Evolutionary conservation across 2,888 invertebrate species (phyloP).

Genomic region (Drosophila putrida): DNA sequence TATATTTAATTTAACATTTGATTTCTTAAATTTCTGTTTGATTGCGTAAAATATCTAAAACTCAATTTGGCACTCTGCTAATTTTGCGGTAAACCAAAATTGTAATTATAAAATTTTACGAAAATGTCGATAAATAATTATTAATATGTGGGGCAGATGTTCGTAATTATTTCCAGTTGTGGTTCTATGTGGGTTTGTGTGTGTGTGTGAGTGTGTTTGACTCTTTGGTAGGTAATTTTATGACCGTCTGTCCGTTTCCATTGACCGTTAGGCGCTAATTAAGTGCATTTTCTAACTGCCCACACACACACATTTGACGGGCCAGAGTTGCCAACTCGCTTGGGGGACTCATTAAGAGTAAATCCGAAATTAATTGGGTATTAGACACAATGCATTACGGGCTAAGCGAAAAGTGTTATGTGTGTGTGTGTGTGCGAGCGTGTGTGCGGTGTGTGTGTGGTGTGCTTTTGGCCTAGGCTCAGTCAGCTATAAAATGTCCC

Average conservation of each 20-base stretch:
- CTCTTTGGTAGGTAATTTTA: constrained; percentile 60
- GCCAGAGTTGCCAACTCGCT: constrained; percentile 34
- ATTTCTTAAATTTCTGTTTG: too few relatives aligned
- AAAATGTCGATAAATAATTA: constrained; percentile 30
- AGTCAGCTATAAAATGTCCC: constrained; percentile 44
- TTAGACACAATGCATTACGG: constrained; percentile 69
- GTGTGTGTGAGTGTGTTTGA: constrained; percentile 21
- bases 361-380: constrained; percentile 80
- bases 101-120: constrained; percentile 12
- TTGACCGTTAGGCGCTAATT: constrained; percentile 48
- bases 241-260: constrained; percentile 46
- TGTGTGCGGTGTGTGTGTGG: constrained; percentile 8
- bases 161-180: constrained; percentile 37
- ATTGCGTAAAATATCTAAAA: background rate
- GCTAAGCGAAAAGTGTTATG: constrained; percentile 45
- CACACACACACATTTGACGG: constrained; percentile 30
- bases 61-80: constrained; percentile 10
- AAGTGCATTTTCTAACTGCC: constrained; percentile 53
- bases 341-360: constrained; percentile 54
- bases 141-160: constrained; percentile 46
- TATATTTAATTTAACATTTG: too few relatives aligned
- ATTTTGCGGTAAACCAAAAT: constrained; percentile 22
- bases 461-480: constrained; percentile 26
- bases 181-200: constrained; percentile 1
- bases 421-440: background rate